These are phyloP conservation scores for Athene noctua DNA, from an alignment of 2,113 vertebrate genomes.

Conservation along the genomic window DNA sequence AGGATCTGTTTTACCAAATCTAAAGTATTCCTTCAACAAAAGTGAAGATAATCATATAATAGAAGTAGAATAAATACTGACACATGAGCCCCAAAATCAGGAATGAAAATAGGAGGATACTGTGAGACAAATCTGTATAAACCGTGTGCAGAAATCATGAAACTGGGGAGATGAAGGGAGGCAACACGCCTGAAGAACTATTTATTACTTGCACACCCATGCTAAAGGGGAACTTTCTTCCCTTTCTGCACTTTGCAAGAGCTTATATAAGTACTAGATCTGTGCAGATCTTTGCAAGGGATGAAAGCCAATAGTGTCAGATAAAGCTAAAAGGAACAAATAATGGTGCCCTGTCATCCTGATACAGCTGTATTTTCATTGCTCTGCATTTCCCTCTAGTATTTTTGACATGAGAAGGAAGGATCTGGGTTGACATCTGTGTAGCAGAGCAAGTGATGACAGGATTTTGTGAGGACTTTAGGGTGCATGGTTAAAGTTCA, in stretches of 20 bases:
- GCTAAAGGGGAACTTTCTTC: background rate
- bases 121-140: background rate
- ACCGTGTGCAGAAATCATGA: background rate
- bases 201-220: background rate
- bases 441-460: background rate
- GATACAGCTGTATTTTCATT: background rate
- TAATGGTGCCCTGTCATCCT: background rate
- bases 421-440: background rate
- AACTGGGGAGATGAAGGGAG: background rate
- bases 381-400: background rate
- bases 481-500: background rate
- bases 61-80: background rate
- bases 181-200: background rate
- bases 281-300: background rate
- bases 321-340: background rate
- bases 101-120: background rate
- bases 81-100: background rate
- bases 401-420: background rate
- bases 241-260: background rate
- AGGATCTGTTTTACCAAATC: background rate
- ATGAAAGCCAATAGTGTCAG: background rate
- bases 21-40: background rate
- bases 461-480: background rate
- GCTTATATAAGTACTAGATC: background rate
- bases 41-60: background rate